A percentile compares a stretch with the other conserved stretches of the same genome.
Evolutionary conservation across 1,140 invertebrate species (phyloP).

Genomic region (Cheumatopsyche charites): DNA sequence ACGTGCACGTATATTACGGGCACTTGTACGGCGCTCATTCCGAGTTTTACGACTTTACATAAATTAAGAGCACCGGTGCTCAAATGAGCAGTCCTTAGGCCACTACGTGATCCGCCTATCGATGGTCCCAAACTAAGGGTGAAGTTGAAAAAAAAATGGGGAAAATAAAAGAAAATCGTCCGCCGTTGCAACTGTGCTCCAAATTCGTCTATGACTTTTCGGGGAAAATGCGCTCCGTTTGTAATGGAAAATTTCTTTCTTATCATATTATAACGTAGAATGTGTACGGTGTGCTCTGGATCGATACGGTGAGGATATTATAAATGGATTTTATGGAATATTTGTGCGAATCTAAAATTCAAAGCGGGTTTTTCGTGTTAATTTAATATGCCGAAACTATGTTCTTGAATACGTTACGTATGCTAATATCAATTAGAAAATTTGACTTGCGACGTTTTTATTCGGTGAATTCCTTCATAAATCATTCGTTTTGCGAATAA

Average conservation of each 20-base stretch:
- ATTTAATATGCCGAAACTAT: not conserved
- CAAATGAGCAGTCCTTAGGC: not conserved
- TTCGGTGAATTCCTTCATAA: slow-evolving; percentile 4
- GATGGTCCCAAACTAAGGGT: not conserved
- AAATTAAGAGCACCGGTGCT: slow-evolving; percentile 33
- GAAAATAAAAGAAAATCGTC: too few species aligned
- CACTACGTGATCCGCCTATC: slow-evolving; percentile 27
- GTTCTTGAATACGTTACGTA: slow-evolving; percentile 4
- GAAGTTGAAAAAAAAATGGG: too few species aligned
- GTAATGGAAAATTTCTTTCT: too few species aligned
- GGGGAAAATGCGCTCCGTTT: too few species aligned
- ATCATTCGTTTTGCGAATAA: not conserved
- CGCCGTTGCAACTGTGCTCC: too few species aligned
- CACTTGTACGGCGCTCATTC: slow-evolving; percentile 17
- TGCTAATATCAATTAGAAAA: slow-evolving; percentile 2
- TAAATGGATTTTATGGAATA: too few species aligned
- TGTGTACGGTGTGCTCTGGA: too few species aligned
- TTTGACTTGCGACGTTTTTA: not conserved
- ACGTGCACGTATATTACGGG: too few species aligned
- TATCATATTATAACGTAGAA: too few species aligned
- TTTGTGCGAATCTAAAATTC: slow-evolving; percentile 9
- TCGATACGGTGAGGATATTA: too few species aligned
- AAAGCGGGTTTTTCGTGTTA: slow-evolving; percentile 10
- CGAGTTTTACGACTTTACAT: slow-evolving; percentile 33
- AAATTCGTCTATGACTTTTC: too few species aligned